phyloP scores from a whole-genome alignment of 1,140 invertebrate species.

The Drosophila asahinai region DNA sequence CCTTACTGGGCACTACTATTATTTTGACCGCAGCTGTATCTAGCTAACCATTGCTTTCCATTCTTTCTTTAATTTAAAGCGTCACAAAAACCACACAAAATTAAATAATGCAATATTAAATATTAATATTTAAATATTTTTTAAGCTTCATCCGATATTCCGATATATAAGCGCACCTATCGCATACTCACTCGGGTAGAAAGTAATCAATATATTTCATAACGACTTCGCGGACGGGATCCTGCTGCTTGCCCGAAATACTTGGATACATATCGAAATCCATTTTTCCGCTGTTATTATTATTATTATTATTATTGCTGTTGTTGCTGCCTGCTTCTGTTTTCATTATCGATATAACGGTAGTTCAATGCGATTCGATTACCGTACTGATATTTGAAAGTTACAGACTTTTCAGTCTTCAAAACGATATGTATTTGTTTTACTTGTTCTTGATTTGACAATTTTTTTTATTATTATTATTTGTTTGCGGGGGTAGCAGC shows the following conservation, averaged over 20 bases:
- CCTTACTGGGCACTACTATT: no score
- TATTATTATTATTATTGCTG: conserved; percentile 54
- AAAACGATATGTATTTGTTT: conserved; percentile 45
- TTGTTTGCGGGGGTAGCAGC: conserved; percentile 21
- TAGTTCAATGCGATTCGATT: conserved; percentile 6
- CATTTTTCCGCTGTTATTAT: conserved; percentile 76
- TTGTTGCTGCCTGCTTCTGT: conserved; percentile 65
- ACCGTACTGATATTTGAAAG: conserved; percentile 1
- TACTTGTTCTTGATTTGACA: conserved; percentile 19
- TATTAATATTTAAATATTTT: neutral
- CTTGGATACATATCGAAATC: conserved; percentile 87
- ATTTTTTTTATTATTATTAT: neutral
- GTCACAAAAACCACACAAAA: neutral
- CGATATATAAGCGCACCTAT: neutral
- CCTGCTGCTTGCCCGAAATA: conserved; percentile 88
- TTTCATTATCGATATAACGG: conserved; percentile 71
- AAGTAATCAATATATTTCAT: conserved; percentile 89
- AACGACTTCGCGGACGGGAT: conserved; percentile 88
- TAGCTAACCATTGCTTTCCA: neutral
- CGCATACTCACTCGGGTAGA: conserved; percentile 87
- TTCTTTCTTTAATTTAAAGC: neutral
- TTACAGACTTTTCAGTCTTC: conserved; percentile 1
- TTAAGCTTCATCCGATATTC: no score
- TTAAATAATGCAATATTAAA: neutral
- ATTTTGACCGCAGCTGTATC: no score